These are phyloP conservation scores for Notocelia uddmanniana DNA, from an alignment of 2,888 invertebrate species.

Conservation along the genomic window DNA sequence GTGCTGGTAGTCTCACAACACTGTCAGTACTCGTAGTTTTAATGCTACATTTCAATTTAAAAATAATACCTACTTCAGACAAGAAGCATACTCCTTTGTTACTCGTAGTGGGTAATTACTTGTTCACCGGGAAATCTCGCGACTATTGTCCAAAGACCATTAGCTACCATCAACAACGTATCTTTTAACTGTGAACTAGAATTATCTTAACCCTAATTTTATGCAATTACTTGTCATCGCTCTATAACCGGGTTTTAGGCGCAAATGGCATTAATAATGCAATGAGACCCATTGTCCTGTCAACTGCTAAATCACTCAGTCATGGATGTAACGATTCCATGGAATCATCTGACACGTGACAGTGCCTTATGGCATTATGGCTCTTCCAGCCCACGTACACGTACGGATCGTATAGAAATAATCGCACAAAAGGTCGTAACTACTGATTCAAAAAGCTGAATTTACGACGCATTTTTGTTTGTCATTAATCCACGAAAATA, in stretches of 20 bases:
- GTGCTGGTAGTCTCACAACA: not conserved
- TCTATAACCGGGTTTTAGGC: conserved; percentile 34
- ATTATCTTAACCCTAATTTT: conserved; percentile 36
- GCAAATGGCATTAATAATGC: conserved; percentile 26
- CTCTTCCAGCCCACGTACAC: not conserved
- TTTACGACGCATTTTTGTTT: not conserved
- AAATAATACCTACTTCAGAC: not conserved
- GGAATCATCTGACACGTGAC: conserved; percentile 30
- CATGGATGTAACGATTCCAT: conserved; percentile 18
- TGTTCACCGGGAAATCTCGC: not conserved
- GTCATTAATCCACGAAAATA: not conserved
- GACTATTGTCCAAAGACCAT: conserved; percentile 5
- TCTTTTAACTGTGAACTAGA: conserved; percentile 12
- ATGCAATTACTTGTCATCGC: conserved; percentile 25
- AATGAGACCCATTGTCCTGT: conserved; percentile 35
- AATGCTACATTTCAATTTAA: not conserved
- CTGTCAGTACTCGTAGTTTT: too few relatives aligned
- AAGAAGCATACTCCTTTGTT: not conserved
- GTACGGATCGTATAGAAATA: not conserved
- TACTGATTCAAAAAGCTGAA: not conserved
- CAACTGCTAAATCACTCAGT: conserved; percentile 27
- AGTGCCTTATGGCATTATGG: not conserved
- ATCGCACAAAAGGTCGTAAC: not conserved
- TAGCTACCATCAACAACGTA: conserved; percentile 8
- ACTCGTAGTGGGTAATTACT: not conserved